Percentiles rank a stretch among this genome's conserved stretches.
These are phyloP conservation scores for Saguinus oedipus DNA, from an alignment of 2,797 vertebrate species.

Conservation along the genomic window DNA sequence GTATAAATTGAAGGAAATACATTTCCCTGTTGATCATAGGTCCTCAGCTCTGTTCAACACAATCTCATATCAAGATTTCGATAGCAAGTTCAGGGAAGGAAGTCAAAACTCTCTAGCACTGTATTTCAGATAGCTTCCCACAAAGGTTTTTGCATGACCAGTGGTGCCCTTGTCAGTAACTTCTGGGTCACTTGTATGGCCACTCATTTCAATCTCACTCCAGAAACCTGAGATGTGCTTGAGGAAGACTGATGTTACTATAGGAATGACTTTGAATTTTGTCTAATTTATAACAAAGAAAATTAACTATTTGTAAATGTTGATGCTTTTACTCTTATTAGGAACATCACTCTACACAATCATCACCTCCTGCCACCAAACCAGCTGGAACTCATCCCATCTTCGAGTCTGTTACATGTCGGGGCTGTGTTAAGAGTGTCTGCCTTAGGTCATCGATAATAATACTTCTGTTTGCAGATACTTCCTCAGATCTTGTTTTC, in stretches of 20 bases:
- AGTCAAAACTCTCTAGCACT: not conserved
- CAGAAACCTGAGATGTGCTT: not conserved
- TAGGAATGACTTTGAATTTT: not conserved
- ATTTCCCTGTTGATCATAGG: not conserved
- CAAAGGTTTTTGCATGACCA: not conserved
- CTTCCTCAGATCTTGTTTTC: constrained; percentile 15
- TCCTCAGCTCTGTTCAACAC: not conserved
- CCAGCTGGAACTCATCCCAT: not conserved
- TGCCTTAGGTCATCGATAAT: constrained; percentile 17
- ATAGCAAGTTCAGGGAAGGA: not conserved
- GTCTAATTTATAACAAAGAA: not conserved
- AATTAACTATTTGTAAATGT: not conserved
- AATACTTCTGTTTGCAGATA: constrained; percentile 38
- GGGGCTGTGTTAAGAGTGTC: not conserved
- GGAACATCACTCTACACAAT: not conserved
- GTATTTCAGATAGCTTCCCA: not conserved
- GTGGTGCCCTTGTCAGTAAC: not conserved
- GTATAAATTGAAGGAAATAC: constrained; percentile 36
- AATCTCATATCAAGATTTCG: not conserved
- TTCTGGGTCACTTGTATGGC: not conserved
- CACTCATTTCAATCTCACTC: not conserved
- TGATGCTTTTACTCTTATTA: not conserved
- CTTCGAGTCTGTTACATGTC: not conserved
- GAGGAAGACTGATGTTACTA: not conserved
- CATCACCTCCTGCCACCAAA: accelerated